Conservation (phyloP, 2,797 vertebrate species). For the Erethizon dorsatum region DNA sequence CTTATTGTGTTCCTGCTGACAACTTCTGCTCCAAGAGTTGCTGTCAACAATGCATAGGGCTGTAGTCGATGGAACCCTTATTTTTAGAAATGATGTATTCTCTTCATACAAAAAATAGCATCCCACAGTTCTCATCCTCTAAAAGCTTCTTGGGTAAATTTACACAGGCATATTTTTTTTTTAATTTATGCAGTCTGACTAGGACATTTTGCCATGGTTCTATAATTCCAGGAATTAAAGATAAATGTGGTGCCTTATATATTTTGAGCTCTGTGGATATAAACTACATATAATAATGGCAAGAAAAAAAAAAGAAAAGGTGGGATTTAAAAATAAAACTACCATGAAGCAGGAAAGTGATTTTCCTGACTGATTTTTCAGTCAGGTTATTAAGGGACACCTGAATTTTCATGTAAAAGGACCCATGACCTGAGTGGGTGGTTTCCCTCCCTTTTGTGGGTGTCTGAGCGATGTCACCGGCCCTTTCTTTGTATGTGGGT, state of each 20-base stretch:
- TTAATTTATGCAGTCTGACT: slow-evolving; percentile 13
- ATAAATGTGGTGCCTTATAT: slow-evolving; percentile 33
- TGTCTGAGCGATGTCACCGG: too few species aligned
- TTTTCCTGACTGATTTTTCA: not conserved
- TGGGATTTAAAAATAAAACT: not conserved
- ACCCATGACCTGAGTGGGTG: not conserved
- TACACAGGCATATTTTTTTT: slow-evolving; percentile 28
- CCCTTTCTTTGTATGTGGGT: too few species aligned
- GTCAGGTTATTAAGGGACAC: not conserved
- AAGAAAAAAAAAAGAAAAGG: not conserved
- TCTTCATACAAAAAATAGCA: slow-evolving; percentile 76
- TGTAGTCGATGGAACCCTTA: slow-evolving; percentile 57
- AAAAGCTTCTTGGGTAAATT: slow-evolving; percentile 52
- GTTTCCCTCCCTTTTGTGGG: not conserved
- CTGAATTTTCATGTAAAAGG: slow-evolving; percentile 14
- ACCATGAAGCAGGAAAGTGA: not conserved
- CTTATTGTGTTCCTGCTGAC: slow-evolving; percentile 57
- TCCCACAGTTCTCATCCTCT: slow-evolving; percentile 53
- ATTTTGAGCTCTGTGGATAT: slow-evolving; percentile 34
- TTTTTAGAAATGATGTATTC: slow-evolving; percentile 77
- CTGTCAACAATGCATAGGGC: slow-evolving; percentile 58
- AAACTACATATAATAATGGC: not conserved
- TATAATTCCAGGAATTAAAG: slow-evolving; percentile 20
- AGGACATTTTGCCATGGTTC: slow-evolving; percentile 33
- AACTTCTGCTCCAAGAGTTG: slow-evolving; percentile 62